A percentile compares a stretch with the other conserved stretches of the same genome.
Conservation (phyloP, 2,888 invertebrate species). For the Papilio gigon region DNA sequence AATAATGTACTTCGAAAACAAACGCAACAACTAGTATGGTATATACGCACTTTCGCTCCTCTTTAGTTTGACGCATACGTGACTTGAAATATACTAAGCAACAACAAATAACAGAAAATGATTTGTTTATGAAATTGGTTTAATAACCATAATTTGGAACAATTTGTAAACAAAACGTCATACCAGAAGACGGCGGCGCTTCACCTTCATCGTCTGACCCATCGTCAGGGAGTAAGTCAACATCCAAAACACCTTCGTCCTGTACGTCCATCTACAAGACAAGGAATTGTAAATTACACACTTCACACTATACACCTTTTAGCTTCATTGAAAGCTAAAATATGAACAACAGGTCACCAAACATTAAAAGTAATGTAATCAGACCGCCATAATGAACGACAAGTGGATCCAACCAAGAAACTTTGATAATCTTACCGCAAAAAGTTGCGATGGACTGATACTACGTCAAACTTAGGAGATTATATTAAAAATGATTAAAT, state of each 20-base stretch:
- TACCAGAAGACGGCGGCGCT: constrained; percentile 82
- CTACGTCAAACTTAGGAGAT: constrained; percentile 62
- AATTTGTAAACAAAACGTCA: constrained; percentile 26
- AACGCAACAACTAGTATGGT: too few species aligned
- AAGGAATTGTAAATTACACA: constrained; percentile 12
- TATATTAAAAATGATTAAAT: constrained; percentile 56
- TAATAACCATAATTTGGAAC: background rate
- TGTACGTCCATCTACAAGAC: constrained; percentile 77
- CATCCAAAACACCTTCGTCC: constrained; percentile 82
- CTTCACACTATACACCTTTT: constrained; percentile 36
- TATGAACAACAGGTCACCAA: constrained; percentile 43
- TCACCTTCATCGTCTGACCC: constrained; percentile 89
- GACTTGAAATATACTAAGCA: background rate
- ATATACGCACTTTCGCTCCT: constrained; percentile 1
- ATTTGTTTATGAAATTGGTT: background rate
- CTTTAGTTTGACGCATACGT: background rate
- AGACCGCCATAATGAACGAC: constrained; percentile 82
- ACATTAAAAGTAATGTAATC: constrained; percentile 55
- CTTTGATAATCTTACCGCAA: constrained; percentile 77
- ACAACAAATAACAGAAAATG: background rate
- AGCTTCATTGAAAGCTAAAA: constrained; percentile 41
- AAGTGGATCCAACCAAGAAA: constrained; percentile 64
- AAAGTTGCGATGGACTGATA: constrained; percentile 71
- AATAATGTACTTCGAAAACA: too few species aligned
- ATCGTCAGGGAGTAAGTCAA: constrained; percentile 88